These are phyloP conservation scores for Mesorhabditis belari DNA, from an alignment of 2,888 invertebrate species.

Conservation along the genomic window DNA sequence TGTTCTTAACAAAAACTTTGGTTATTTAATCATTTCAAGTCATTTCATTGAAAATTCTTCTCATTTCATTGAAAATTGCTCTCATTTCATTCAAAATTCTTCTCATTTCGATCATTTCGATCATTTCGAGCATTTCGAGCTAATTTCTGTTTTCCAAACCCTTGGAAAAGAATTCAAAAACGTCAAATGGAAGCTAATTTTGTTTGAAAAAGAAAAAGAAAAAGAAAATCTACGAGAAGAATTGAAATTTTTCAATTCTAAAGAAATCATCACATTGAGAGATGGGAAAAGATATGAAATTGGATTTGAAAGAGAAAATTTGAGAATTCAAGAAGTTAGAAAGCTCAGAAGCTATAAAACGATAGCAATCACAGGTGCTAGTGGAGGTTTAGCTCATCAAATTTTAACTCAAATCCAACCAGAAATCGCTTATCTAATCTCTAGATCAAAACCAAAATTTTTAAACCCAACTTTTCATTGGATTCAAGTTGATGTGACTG, in stretches of 20 bases:
- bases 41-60: no score
- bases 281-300: no score
- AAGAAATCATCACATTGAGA: background rate
- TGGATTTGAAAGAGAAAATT: no score
- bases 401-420: conserved; percentile 17
- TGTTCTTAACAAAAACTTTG: no score
- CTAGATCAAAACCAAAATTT: background rate
- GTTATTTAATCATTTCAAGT: no score
- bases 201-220: background rate
- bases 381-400: conserved; percentile 34
- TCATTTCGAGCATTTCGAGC: no score
- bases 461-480: conserved; percentile 1
- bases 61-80: no score
- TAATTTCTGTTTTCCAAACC: background rate
- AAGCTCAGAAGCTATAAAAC: background rate
- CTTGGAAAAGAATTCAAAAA: background rate
- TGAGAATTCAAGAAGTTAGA: no score
- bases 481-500: background rate
- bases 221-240: no score
- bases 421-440: conserved; percentile 5
- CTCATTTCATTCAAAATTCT: no score
- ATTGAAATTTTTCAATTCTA: no score
- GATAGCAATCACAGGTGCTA: conserved; percentile 33
- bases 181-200: background rate
- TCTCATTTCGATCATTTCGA: no score